Evolutionary conservation across 2,797 vertebrate genomes (phyloP).

Genomic region (Squalus acanthias): DNA sequence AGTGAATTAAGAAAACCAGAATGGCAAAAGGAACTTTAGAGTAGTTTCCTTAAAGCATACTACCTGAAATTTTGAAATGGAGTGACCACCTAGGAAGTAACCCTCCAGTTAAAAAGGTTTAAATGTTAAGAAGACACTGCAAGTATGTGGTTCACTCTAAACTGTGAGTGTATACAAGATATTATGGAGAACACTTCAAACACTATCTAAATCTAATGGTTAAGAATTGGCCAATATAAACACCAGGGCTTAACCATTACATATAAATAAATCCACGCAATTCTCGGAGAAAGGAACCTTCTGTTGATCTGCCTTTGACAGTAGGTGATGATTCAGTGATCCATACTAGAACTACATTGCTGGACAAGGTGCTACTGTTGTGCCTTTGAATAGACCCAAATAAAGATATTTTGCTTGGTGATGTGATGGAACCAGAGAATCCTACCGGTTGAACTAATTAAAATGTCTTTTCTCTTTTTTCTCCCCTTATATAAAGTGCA

Average conservation of each 20-base stretch:
- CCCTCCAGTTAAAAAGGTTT: not conserved
- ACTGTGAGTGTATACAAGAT: not conserved
- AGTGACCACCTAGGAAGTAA: not conserved
- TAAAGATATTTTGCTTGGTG: not conserved
- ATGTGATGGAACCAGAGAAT: not conserved
- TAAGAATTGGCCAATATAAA: not conserved
- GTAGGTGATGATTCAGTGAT: conserved; percentile 3
- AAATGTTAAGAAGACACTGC: not conserved
- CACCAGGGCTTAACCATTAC: not conserved
- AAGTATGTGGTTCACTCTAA: not conserved
- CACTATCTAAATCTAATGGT: not conserved
- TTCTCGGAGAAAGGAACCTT: not conserved
- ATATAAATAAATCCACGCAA: conserved; percentile 31
- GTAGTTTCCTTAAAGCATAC: not conserved
- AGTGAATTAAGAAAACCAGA: not conserved
- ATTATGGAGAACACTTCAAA: not conserved
- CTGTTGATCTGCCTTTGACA: conserved; percentile 6
- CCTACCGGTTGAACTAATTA: not conserved
- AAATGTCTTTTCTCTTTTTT: not conserved
- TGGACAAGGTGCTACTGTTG: not conserved
- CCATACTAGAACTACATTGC: not conserved
- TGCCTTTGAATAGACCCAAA: not conserved
- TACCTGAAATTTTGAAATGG: not conserved
- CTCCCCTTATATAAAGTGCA: conserved; percentile 10
- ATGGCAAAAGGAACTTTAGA: not conserved